Evolutionary conservation across 2,113 vertebrate species (phyloP).

Genomic region (Sylvietta virens): DNA sequence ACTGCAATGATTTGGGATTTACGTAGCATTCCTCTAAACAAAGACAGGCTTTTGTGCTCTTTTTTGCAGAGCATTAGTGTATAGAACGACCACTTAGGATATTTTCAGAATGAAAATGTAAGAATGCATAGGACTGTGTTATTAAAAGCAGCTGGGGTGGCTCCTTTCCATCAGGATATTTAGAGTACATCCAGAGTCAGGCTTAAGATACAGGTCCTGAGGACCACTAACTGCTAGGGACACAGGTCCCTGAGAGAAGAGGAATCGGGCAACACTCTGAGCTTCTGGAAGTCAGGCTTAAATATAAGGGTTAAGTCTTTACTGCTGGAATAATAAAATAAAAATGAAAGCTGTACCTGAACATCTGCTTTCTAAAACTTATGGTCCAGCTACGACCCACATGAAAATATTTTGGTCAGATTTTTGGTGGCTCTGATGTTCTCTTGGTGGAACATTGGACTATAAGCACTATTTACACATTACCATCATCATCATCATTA

Average conservation of each 20-base stretch:
- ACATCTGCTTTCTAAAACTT: neutral
- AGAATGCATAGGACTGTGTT: neutral
- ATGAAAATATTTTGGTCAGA: neutral
- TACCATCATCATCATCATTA: neutral
- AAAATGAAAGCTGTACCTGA: neutral
- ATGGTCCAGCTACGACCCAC: neutral
- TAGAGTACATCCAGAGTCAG: neutral
- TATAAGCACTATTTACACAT: neutral
- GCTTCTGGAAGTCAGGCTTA: neutral
- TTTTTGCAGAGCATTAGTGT: neutral
- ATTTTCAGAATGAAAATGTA: conserved; percentile 27
- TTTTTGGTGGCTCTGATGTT: neutral
- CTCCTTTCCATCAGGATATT: conserved; percentile 37
- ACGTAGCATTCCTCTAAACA: neutral
- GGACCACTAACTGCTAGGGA: neutral
- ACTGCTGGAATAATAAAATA: neutral
- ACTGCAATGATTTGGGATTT: conserved; percentile 4
- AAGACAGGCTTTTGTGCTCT: neutral
- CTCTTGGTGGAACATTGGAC: neutral
- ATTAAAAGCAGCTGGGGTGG: conserved; percentile 40
- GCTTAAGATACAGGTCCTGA: neutral
- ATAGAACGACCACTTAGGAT: neutral
- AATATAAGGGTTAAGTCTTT: neutral
- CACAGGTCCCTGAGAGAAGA: neutral
- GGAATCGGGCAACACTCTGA: neutral